These are phyloP conservation scores for Erebia epiphron DNA, from an alignment of 2,888 invertebrate species.

Conservation along the genomic window DNA sequence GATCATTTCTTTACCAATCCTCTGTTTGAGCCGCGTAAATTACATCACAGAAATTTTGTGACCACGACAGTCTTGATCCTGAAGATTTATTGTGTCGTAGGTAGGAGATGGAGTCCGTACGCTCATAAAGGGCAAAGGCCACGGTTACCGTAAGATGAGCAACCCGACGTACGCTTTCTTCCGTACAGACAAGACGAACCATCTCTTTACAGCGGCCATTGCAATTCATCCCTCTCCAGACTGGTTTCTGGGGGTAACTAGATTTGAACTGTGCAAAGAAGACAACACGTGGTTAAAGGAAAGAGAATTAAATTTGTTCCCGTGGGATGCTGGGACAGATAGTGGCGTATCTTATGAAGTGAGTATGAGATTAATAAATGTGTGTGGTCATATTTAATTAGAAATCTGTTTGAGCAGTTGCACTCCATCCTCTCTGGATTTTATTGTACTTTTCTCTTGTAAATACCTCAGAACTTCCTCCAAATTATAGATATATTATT, in stretches of 20 bases:
- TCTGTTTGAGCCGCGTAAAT: too few species aligned
- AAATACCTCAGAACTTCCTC: neutral
- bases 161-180: conserved; percentile 67
- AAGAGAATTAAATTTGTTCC: conserved; percentile 92
- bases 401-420: neutral
- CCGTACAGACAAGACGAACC: conserved; percentile 64
- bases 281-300: conserved; percentile 95
- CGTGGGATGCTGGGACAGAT: conserved; percentile 98
- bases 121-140: conserved; percentile 73
- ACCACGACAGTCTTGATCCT: too few species aligned
- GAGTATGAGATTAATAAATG: conserved; percentile 26
- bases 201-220: conserved; percentile 63
- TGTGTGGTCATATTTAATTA: too few species aligned
- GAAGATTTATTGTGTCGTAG: conserved; percentile 44
- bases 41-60: too few species aligned
- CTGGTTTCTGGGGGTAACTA: conserved; percentile 97
- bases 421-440: neutral
- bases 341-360: conserved; percentile 95
- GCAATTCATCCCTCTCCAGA: conserved; percentile 88
- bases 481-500: neutral
- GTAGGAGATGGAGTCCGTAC: conserved; percentile 71
- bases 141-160: conserved; percentile 67
- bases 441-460: neutral
- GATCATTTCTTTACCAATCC: too few species aligned
- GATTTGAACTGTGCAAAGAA: conserved; percentile 92